Percentiles rank a stretch among this genome's conserved stretches.
phyloP scores from a whole-genome alignment of 2,113 vertebrate species.

The Nematolebias whitei region DNA sequence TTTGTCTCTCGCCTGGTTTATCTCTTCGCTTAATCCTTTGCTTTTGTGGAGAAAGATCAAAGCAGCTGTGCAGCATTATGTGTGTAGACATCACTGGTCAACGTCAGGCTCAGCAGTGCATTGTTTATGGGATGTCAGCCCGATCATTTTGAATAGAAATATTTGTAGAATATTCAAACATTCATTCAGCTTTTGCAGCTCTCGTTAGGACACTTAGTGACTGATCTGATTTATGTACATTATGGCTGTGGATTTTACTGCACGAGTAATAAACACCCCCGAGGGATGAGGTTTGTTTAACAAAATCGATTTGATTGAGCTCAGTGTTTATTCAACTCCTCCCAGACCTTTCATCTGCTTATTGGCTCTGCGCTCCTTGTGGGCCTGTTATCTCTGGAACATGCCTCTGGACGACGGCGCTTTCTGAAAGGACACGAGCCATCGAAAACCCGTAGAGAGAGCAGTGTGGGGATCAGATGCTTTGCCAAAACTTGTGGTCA shows the following conservation, averaged over 20 bases:
- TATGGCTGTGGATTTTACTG: neutral
- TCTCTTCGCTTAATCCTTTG: constrained; percentile 15
- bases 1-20: neutral
- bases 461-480: constrained; percentile 41
- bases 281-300: constrained; percentile 27
- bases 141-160: neutral
- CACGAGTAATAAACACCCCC: constrained; percentile 22
- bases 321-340: constrained; percentile 48
- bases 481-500: constrained; percentile 48
- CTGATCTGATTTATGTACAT: constrained; percentile 5
- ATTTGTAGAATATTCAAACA: neutral
- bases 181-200: neutral
- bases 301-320: constrained; percentile 46
- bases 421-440: constrained; percentile 51
- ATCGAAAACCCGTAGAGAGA: constrained; percentile 8
- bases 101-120: neutral
- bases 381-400: constrained; percentile 61
- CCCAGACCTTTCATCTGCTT: constrained; percentile 47
- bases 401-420: constrained; percentile 46
- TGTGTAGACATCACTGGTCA: neutral
- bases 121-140: neutral
- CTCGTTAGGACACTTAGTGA: constrained; percentile 2
- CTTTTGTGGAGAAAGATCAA: constrained; percentile 20
- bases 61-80: constrained; percentile 8
- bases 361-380: constrained; percentile 33